Evolutionary conservation across 2,797 vertebrate species (phyloP), one percentile per base, ranked within the genome.

Genomic region (Crocidura indochinensis): DNA sequence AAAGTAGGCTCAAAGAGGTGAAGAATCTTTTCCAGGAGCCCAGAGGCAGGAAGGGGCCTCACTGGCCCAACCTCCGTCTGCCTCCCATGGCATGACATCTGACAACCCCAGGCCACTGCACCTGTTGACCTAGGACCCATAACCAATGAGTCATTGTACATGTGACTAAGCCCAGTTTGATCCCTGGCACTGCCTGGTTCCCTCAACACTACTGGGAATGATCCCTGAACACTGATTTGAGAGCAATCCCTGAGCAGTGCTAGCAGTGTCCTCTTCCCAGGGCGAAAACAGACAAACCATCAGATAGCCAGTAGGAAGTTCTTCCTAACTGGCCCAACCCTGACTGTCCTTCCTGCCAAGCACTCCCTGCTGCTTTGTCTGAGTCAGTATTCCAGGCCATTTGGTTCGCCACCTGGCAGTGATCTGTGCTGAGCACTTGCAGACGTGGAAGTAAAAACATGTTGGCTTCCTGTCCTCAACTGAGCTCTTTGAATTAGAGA

Each of bases 381-480:
- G 87, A 62, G 7, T 22, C 29, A 38, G 10, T 8, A 64, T 22
- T 53, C 31, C 14, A 26, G 19, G 19, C 87, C 51, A 11, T n/a
- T 44, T 71, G 5, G 14, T 56, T 53, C 75, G 67, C 80, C 9
- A 7, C 26, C 19, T 24, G 56, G 4, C 14, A 7, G 67, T 84
- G 74, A 38, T 62, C n/a, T 14, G 19, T 2, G 15, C 24, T 27
- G 26, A 27, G 26, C 62, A 65, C 10, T 27, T 19, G 11, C 53
- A 56, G 53, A 56, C 53, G 11, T 56, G 11, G 51, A 8, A 68
- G 29, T 73, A 31, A 12, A 72, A 38, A 38, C 38, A 38, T 38
- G 38, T 38, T 74, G 71, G 73, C 62, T 67, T 83, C 46, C 44
- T 77, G 71, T 19, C 80, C 67, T 81, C 51, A 80, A 29, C 8